A percentile compares a stretch with the other conserved stretches of the same genome.
Evolutionary conservation across 2,113 vertebrate species (phyloP).

Genomic region (Corydoras sp.): DNA sequence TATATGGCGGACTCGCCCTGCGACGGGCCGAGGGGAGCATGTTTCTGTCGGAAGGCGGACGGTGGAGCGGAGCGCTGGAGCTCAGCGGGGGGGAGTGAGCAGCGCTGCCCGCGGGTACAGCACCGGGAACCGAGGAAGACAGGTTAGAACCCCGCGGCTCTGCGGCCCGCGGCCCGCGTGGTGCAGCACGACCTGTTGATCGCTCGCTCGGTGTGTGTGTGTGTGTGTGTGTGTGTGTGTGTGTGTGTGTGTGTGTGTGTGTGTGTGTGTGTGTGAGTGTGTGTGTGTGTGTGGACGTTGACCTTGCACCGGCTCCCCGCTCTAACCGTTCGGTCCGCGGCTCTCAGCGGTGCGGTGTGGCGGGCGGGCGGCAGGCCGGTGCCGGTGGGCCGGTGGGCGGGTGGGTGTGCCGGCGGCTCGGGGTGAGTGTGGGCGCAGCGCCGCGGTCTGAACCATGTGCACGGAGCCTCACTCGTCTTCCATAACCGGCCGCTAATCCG

Average conservation of each 20-base stretch:
- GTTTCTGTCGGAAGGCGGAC: slow-evolving; percentile 41
- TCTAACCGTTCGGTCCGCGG: slow-evolving; percentile 11
- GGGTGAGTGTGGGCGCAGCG: too few species aligned
- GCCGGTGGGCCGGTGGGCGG: too few species aligned
- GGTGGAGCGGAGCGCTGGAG: slow-evolving; percentile 34
- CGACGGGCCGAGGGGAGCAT: slow-evolving; percentile 37
- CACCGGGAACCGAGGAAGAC: slow-evolving; percentile 56
- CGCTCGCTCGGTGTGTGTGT: not conserved
- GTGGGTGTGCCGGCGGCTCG: too few species aligned
- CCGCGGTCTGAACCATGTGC: not conserved
- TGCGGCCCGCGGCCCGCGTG: not conserved
- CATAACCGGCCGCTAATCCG: slow-evolving; percentile 45
- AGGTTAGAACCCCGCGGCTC: slow-evolving; percentile 36
- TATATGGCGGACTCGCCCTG: slow-evolving; percentile 52
- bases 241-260: not conserved
- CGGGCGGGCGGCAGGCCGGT: too few species aligned
- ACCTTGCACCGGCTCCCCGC: slow-evolving; percentile 50
- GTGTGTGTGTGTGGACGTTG: slow-evolving; percentile 43
- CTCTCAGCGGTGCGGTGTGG: not conserved
- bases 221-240: not conserved
- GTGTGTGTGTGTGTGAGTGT: not conserved
- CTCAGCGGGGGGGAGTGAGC: slow-evolving; percentile 47
- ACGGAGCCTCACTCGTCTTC: slow-evolving; percentile 40
- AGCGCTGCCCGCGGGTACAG: slow-evolving; percentile 44
- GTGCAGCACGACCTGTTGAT: not conserved